Conservation (phyloP, 2,888 invertebrate genomes). For the Eutolmus rufibarbis region DNA sequence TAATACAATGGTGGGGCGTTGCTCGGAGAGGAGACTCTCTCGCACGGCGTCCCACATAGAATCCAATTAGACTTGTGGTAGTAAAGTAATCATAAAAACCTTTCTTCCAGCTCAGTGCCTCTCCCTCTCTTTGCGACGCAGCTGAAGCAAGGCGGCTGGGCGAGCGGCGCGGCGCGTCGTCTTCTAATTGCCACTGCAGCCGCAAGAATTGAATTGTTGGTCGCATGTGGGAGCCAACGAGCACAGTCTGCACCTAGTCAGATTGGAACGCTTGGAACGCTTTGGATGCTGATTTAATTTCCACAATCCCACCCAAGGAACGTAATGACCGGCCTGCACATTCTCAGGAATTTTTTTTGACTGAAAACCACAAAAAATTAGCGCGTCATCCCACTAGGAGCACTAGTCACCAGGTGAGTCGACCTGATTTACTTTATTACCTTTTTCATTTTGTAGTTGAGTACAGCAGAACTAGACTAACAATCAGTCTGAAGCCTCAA, state of each 20-base stretch:
- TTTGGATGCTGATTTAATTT: background rate
- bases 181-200: background rate
- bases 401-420: background rate
- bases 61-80: background rate
- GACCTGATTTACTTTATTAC: background rate
- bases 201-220: background rate
- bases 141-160: background rate
- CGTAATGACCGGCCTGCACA: background rate
- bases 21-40: background rate
- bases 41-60: background rate
- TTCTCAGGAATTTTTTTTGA: background rate
- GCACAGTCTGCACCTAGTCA: background rate
- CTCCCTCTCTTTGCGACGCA: background rate
- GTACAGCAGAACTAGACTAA: background rate
- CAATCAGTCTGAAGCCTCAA: too few species aligned
- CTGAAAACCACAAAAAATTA: background rate
- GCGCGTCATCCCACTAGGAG: background rate
- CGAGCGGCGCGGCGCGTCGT: background rate
- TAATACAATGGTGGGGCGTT: background rate
- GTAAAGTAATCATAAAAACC: background rate
- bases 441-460: background rate
- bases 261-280: background rate
- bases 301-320: background rate
- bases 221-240: background rate
- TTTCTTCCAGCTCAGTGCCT: background rate